Percentiles rank a stretch among this genome's conserved stretches.
Evolutionary conservation across 2,113 vertebrate genomes (phyloP).

Genomic region (Nothoprocta perdicaria): DNA sequence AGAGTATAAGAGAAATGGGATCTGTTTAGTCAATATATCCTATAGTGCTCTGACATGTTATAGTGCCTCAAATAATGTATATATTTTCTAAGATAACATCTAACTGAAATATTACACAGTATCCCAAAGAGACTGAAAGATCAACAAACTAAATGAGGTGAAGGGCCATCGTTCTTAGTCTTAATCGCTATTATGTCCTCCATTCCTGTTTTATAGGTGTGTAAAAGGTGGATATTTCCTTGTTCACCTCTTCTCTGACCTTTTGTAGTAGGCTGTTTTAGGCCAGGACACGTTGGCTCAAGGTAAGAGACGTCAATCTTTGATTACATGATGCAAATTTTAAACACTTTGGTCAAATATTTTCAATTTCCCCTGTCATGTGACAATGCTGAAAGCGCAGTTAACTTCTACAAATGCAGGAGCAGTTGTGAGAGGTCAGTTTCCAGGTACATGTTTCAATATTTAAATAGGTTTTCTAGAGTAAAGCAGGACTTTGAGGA

Average conservation of each 20-base stretch:
- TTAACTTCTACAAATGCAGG: background rate
- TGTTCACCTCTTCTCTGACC: background rate
- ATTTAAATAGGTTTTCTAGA: background rate
- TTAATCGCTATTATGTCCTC: background rate
- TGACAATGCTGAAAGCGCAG: background rate
- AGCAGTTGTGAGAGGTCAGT: background rate
- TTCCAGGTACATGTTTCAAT: background rate
- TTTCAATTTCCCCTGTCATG: background rate
- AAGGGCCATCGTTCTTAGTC: background rate
- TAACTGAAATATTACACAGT: background rate
- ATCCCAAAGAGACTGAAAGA: background rate
- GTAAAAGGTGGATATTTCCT: background rate
- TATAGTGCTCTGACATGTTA: background rate
- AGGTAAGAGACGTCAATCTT: background rate
- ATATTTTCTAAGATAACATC: background rate
- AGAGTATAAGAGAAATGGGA: background rate
- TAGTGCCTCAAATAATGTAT: background rate
- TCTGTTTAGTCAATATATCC: background rate
- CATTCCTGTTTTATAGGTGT: background rate
- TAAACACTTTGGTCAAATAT: background rate
- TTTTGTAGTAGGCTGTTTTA: background rate
- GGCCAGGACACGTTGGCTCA: background rate
- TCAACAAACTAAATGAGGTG: background rate
- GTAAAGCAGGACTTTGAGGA: background rate
- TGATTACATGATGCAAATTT: background rate